phyloP scores from a whole-genome alignment of 30 jellyfish, hydroid and myxozoan genomes.

The Aurelia sp. region DNA sequence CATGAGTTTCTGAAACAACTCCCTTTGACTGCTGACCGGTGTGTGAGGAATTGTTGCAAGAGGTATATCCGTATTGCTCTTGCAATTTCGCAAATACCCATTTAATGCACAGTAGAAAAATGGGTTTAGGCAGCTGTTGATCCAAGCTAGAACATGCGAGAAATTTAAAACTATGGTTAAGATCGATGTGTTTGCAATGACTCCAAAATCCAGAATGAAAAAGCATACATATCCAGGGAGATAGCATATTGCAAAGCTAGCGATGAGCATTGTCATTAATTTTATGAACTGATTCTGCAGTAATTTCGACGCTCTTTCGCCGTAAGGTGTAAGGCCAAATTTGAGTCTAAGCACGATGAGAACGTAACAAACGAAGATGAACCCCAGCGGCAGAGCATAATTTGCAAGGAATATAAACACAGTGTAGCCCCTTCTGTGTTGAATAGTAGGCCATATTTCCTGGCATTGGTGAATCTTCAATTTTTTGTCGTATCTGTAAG shows the following conservation, averaged over 20 bases:
- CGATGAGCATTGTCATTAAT: constrained; percentile 50
- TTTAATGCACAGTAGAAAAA: constrained; percentile 75
- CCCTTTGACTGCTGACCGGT: constrained; percentile 18
- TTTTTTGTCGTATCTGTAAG: constrained; percentile 29
- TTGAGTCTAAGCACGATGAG: constrained; percentile 38
- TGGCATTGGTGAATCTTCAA: constrained; percentile 54
- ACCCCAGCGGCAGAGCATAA: constrained; percentile 61
- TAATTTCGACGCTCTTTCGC: constrained; percentile 28
- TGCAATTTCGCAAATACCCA: constrained; percentile 46
- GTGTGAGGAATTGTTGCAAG: not conserved
- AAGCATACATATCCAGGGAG: constrained; percentile 66
- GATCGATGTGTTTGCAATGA: constrained; percentile 7
- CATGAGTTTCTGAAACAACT: constrained; percentile 44
- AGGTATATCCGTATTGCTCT: not conserved
- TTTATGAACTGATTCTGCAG: constrained; percentile 58
- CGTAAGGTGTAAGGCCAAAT: constrained; percentile 52
- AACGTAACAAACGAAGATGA: constrained; percentile 47
- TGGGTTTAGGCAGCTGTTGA: constrained; percentile 82
- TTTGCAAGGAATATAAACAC: constrained; percentile 55
- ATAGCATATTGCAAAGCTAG: constrained; percentile 73
- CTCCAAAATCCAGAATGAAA: constrained; percentile 71
- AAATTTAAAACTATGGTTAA: constrained; percentile 34
- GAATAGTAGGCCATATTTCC: constrained; percentile 68
- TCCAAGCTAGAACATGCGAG: constrained; percentile 70
- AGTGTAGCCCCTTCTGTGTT: constrained; percentile 54